Evolutionary conservation across 2,888 invertebrate genomes (phyloP).

Genomic region (Polyploca ridens): DNA sequence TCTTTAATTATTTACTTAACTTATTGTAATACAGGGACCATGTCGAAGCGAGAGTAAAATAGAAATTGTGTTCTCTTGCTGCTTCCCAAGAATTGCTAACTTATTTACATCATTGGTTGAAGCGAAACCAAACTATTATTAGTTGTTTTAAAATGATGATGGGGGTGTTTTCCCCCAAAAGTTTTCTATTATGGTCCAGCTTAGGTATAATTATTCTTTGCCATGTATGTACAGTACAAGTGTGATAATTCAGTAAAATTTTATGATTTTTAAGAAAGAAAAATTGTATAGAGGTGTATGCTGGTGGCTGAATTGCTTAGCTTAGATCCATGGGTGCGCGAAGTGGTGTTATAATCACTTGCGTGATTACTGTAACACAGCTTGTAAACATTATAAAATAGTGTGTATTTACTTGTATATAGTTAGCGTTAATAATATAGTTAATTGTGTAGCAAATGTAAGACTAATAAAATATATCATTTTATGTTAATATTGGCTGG

Average conservation of each 20-base stretch:
- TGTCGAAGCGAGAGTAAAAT: conserved; percentile 31
- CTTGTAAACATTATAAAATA: conserved; percentile 61
- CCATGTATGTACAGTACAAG: conserved; percentile 78
- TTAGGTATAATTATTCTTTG: conserved; percentile 58
- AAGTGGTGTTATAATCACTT: conserved; percentile 82
- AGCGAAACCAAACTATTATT: conserved; percentile 15
- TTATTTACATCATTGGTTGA: conserved; percentile 24
- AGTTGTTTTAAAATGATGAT: neutral
- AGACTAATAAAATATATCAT: conserved; percentile 66
- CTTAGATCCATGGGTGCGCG: conserved; percentile 48
- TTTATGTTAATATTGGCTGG: conserved; percentile 61
- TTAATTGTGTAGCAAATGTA: conserved; percentile 54
- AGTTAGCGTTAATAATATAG: conserved; percentile 53
- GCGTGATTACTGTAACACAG: conserved; percentile 54
- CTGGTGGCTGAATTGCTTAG: conserved; percentile 52
- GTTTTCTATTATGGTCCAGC: conserved; percentile 37
- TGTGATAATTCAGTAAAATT: conserved; percentile 61
- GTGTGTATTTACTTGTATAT: conserved; percentile 70
- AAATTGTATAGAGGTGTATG: conserved; percentile 43
- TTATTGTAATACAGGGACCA: conserved; percentile 39
- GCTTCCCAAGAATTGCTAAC: conserved; percentile 30
- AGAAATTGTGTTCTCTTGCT: conserved; percentile 29
- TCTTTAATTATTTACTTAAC: conserved; percentile 21
- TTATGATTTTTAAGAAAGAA: conserved; percentile 30
- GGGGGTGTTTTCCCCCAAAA: neutral